These are phyloP conservation scores for Furcula furcula DNA, from an alignment of 2,888 invertebrate species.

Conservation along the genomic window DNA sequence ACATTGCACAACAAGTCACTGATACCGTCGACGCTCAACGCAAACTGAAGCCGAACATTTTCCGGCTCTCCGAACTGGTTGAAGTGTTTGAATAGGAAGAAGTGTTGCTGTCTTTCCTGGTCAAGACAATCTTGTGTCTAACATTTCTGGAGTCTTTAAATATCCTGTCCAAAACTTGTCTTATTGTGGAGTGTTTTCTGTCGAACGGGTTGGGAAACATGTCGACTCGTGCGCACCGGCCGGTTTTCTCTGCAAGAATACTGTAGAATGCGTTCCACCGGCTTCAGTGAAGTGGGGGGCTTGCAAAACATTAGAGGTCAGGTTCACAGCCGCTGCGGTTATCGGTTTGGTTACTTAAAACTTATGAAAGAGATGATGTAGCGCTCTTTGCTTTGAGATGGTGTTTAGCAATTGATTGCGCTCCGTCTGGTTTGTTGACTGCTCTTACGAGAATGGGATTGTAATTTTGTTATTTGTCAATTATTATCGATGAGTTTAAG, in stretches of 20 bases:
- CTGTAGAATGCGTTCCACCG: conserved; percentile 8
- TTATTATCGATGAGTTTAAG: neutral
- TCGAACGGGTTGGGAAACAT: conserved; percentile 87
- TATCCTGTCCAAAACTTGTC: conserved; percentile 83
- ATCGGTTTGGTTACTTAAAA: conserved; percentile 2
- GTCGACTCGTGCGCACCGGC: conserved; percentile 32
- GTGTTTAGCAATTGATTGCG: conserved; percentile 1
- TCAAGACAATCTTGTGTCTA: conserved; percentile 37
- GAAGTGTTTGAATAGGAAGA: conserved; percentile 45
- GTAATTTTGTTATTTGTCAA: neutral
- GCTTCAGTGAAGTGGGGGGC: conserved; percentile 22
- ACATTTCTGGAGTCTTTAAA: conserved; percentile 55
- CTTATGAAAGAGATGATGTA: neutral
- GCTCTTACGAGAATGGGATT: neutral
- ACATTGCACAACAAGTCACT: conserved; percentile 29
- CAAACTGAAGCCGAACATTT: conserved; percentile 28
- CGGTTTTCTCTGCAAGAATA: conserved; percentile 23
- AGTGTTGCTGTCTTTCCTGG: conserved; percentile 50
- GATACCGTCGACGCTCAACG: conserved; percentile 30
- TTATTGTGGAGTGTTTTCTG: conserved; percentile 84
- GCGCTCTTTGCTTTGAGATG: neutral
- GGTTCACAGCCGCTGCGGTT: conserved; percentile 1
- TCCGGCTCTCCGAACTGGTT: conserved; percentile 27
- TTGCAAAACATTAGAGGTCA: conserved; percentile 1
- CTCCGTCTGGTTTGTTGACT: neutral